Percentiles rank a stretch among this genome's conserved stretches.
Evolutionary conservation across 2,888 invertebrate species (phyloP).

Genomic region (Chymomyza procnemis): DNA sequence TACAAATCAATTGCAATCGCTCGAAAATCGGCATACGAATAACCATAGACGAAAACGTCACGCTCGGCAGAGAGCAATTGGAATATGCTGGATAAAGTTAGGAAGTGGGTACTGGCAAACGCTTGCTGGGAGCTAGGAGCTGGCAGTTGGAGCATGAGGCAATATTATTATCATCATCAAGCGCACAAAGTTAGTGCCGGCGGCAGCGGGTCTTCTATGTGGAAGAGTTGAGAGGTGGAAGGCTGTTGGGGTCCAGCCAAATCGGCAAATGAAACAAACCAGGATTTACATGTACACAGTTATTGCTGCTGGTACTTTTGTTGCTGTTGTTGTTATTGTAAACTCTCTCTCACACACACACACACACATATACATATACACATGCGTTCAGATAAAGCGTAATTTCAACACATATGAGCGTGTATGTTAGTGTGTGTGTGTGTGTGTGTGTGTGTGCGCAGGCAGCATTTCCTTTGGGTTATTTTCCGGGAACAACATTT

Average conservation of each 20-base stretch:
- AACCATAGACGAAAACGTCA: conserved; percentile 57
- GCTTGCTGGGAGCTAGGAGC: too few species aligned
- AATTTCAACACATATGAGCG: conserved; percentile 2
- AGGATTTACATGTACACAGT: conserved; percentile 73
- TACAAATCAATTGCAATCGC: conserved; percentile 74
- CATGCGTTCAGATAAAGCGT: conserved; percentile 8
- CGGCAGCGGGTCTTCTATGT: conserved; percentile 41
- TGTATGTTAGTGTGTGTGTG: too few species aligned
- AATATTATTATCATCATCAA: conserved; percentile 70
- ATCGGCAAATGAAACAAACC: conserved; percentile 74
- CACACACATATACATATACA: conserved; percentile 22
- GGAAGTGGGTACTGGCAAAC: background rate
- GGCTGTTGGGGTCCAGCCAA: conserved; percentile 44
- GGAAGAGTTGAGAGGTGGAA: background rate
- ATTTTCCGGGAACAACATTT: conserved; percentile 74
- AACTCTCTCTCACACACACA: conserved; percentile 5
- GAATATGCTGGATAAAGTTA: conserved; percentile 24
- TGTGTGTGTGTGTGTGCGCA: conserved; percentile 37
- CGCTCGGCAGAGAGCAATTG: background rate
- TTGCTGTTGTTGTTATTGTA: conserved; percentile 7
- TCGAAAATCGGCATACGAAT: conserved; percentile 71
- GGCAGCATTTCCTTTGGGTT: conserved; percentile 70
- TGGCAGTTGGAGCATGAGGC: conserved; percentile 58
- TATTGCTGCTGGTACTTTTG: conserved; percentile 55
- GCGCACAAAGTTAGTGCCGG: conserved; percentile 69